Evolutionary conservation across 2,888 invertebrate genomes (phyloP), one percentile per base, ranked within the genome.

Genomic region (Hirtodrosophila trivittata): DNA sequence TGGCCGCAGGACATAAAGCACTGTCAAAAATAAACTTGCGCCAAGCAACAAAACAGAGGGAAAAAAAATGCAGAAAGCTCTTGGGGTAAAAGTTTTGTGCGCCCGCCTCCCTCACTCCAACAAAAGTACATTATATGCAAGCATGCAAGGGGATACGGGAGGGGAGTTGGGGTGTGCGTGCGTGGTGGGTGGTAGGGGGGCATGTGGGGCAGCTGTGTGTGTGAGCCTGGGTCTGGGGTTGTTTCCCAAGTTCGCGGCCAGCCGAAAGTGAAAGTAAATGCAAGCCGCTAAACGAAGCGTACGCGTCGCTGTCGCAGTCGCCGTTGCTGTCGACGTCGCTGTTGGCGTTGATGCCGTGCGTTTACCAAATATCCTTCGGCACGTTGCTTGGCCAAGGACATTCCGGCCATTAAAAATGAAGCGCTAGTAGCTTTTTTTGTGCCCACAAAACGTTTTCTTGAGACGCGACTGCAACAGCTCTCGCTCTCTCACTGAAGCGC

Each of bases 301-400:
- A 54, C 49, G 69, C 72, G 68, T 64, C 57, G 62, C 33, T 0
- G 65, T 46, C 59, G 39, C 51, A 10, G 47, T 50, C 47, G 30
- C 43, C 0, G 64, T 8, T 16, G 39, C 16, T 33, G 68, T 12
- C 42, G 50, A 43, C 6, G 52, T 56, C 56, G 62, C 30, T 57
- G 66, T 45, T 65, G 65, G 42, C 47, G 70, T 25, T 28, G 50
- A 33, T 66, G 58, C 32, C 46, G 66, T 65, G 64, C 56, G 60
- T 49, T 62, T 51, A 58, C 45, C 71, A 76, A 84, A 78, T 87
- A 86, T 87, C 85, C 88, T 87, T 88, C 87, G 77, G 77, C 74
- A 80, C 74, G 70, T 73, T 77, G 86, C 88, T 87, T 87, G 86
- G 88, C 89, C 89, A 89, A 89, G 89, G 89, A 89, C 89, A 89